Evolutionary conservation across 2,888 invertebrate species (phyloP), one percentile per base, ranked within the genome.

Genomic region (Abrostola tripartita): DNA sequence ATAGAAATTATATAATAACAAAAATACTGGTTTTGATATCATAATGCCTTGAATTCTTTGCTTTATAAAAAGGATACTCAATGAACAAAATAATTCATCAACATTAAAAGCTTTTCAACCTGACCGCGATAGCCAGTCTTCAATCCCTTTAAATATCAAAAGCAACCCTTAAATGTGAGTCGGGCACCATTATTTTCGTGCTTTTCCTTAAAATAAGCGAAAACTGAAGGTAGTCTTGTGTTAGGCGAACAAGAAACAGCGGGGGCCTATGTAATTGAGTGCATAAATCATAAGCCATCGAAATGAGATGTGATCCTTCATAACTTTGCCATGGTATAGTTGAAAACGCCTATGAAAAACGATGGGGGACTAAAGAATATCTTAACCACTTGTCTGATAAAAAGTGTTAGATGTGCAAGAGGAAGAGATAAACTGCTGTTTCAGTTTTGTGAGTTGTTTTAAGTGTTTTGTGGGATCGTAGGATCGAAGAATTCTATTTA

Each of bases 281-380:
- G 81, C 87, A 91, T 93, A 93, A 93, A 93, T 93, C 93, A 90
- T 74, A 79, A 62, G 71, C 82, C 87, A 87, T 89, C 87, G 88
- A 88, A 92, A 91, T 89, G 86, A 90, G 89, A 90, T 85, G 88
- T 84, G 78, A 81, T 86, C 80, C 74, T 81, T 85, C 85, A 86
- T 84, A 85, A 85, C 82, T 84, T 84, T 78, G 68, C 78, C 76
- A 68, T 70, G 67, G 67, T 78, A 79, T 82, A 78, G 81, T 79
- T 77, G 72, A 68, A 68, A 65, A 67, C 47, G 52, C 53, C 54
- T 66, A 68, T 79, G 81, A 81, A 75, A 81, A 81, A 76, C 68
- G 73, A 70, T 52, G 70, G 62, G 73, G 69, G 59, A 67, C 62
- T 66, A 67, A 52, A 40, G 49, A 60, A 68, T 68, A 58, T 54